Conservation (phyloP, 2,888 invertebrate genomes). For the Allophyes oxyacanthae region DNA sequence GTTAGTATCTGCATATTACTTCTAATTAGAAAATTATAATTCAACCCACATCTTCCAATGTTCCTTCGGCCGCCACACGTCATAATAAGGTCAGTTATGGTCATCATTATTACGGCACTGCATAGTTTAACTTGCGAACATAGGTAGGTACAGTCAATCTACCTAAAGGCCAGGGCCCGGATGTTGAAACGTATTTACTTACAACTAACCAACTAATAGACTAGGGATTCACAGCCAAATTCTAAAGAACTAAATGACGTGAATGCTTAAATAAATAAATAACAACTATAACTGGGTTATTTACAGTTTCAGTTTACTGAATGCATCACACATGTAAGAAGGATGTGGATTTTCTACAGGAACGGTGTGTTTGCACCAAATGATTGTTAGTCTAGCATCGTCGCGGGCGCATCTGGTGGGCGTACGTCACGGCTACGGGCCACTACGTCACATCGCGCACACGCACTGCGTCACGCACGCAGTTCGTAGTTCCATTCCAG, state of each 20-base stretch:
- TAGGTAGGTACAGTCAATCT: too few relatives aligned
- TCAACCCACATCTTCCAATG: too few relatives aligned
- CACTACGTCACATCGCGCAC: constrained; percentile 45
- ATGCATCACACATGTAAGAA: constrained; percentile 39
- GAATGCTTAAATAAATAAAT: constrained; percentile 15
- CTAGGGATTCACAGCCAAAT: constrained; percentile 4
- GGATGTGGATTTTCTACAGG: constrained; percentile 38
- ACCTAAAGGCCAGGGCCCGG: too few relatives aligned
- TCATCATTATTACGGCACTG: not conserved
- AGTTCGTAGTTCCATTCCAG: constrained; percentile 9
- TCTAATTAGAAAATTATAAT: too few relatives aligned
- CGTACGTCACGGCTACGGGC: constrained; percentile 47
- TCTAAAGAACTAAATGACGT: constrained; percentile 37
- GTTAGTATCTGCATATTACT: too few relatives aligned
- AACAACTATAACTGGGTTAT: constrained; percentile 25
- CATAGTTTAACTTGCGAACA: not conserved
- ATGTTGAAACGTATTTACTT: too few relatives aligned
- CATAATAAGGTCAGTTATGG: not conserved
- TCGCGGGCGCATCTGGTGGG: constrained; percentile 33
- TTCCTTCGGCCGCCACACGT: too few relatives aligned
- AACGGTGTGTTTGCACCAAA: constrained; percentile 28
- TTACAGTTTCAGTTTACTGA: constrained; percentile 36
- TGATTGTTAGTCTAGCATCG: constrained; percentile 18
- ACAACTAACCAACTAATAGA: too few relatives aligned
- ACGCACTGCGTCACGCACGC: constrained; percentile 53